Evolutionary conservation across 2,888 invertebrate species (phyloP).

Genomic region (Malachius bipustulatus): DNA sequence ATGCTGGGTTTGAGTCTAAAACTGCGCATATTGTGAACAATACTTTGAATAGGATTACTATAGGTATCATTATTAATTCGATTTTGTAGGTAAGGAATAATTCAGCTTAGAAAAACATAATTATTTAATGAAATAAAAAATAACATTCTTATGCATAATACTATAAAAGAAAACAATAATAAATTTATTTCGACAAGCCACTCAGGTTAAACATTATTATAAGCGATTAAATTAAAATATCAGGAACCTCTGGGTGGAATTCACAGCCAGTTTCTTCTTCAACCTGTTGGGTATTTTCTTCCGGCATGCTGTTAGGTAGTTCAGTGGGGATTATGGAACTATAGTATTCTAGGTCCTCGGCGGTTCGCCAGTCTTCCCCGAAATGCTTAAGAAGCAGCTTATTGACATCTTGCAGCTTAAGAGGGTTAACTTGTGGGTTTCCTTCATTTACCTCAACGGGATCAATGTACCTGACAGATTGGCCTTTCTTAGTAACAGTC

Average conservation of each 20-base stretch:
- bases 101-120: not conserved
- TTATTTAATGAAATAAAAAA: not conserved
- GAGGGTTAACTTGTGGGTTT: not conserved
- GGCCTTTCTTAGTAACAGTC: conserved; percentile 2
- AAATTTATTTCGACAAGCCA: not conserved
- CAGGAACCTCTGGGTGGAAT: conserved; percentile 1
- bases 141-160: not conserved
- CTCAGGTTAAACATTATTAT: not conserved
- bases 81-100: conserved; percentile 2
- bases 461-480: not conserved
- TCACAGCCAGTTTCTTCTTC: conserved; percentile 1
- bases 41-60: too few relatives aligned
- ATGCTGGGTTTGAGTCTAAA: too few relatives aligned
- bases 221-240: not conserved
- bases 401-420: conserved; percentile 3
- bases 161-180: not conserved
- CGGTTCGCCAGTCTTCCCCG: conserved; percentile 2
- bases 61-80: too few relatives aligned
- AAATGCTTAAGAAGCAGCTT: conserved; percentile 3
- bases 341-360: not conserved
- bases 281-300: not conserved
- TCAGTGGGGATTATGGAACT: conserved; percentile 2
- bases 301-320: conserved; percentile 3
- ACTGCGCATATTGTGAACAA: too few relatives aligned
- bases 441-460: conserved; percentile 1